Evolutionary conservation across 2,888 invertebrate genomes (phyloP), one percentile per base, ranked within the genome.

Genomic region (Pandemis corylana): DNA sequence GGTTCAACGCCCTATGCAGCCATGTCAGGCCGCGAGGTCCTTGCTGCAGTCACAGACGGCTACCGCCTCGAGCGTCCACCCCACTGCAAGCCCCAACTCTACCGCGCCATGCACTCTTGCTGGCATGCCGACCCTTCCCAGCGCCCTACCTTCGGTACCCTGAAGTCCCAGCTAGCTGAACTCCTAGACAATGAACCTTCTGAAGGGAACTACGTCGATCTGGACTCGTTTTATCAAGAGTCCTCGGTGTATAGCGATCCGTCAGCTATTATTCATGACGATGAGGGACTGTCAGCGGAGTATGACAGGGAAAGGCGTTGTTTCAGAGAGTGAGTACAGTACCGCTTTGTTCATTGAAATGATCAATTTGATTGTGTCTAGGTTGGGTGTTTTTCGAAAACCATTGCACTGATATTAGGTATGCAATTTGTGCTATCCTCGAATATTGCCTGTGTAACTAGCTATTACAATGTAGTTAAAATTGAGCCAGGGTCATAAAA

Each of bases 1-100:
- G 98, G 98, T 72, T 97, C 97, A 68, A 97, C 97, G 84, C 98
- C 98, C 5, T 98, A 98, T 90, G 97, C 97, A n/a, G 96, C 97
- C 76, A 96, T 98, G 95, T 96, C 97, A 0, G 97, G 97, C 0
- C 96, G 97, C 10, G 97, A 97, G 85, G 97, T 98, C n/a, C 96
- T 97, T 87, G 95, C 97, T 9, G 96, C 96, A 53, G 97, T 98
- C 66, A 96, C 97, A 36, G 96, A 96, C 80, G 98, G 97, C 41
- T 96, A 97, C 86, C 95, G 97, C 0, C 95, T 97, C 73, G 97
- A 97, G 83, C 95, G 97, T 69, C 98, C 98, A 0, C 95, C 96
- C 72, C 97, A 97, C 90, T 97, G 97, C 90, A 96, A 96, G 80
- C 96, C 96, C 0, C 90, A 89, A 71, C 87, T 95, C 20, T 94